Evolutionary conservation across 2,113 vertebrate genomes (phyloP).

Genomic region (Percina caprodes): DNA sequence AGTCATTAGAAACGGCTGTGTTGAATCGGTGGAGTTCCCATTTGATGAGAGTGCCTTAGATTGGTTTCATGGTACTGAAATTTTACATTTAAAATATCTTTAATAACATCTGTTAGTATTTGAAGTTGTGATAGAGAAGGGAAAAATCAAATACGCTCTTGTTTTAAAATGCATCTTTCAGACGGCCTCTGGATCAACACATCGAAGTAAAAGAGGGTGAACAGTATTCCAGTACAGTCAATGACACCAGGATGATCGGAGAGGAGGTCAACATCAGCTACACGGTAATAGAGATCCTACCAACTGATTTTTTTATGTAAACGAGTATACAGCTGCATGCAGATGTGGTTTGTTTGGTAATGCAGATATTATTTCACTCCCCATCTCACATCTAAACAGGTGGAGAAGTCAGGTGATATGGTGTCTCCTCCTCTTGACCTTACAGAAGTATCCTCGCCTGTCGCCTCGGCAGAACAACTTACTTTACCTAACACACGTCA

Average conservation of each 20-base stretch:
- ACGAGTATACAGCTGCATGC: neutral
- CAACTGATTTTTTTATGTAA: neutral
- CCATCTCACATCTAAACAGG: slow-evolving; percentile 75
- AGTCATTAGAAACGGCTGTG: neutral
- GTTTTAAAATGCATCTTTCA: slow-evolving; percentile 21
- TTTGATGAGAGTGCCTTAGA: no score
- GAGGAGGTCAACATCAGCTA: slow-evolving; percentile 91
- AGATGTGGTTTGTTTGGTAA: neutral
- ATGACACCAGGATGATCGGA: slow-evolving; percentile 88
- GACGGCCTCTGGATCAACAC: slow-evolving; percentile 82
- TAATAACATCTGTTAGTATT: neutral
- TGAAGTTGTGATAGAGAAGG: neutral
- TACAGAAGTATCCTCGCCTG: slow-evolving; percentile 84
- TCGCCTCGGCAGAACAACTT: slow-evolving; percentile 85
- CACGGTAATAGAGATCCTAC: slow-evolving; percentile 84
- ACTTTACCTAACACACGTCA: slow-evolving; percentile 87
- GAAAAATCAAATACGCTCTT: neutral
- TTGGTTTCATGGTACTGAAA: neutral
- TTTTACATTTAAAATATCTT: neutral
- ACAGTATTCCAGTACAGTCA: slow-evolving; percentile 82
- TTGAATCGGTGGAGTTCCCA: no score
- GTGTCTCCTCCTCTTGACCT: slow-evolving; percentile 86
- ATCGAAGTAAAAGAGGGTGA: slow-evolving; percentile 89
- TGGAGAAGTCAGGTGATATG: slow-evolving; percentile 84
- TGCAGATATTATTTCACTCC: neutral